phyloP scores from a whole-genome alignment of 2,888 invertebrate genomes.

The Hesperia comma region DNA sequence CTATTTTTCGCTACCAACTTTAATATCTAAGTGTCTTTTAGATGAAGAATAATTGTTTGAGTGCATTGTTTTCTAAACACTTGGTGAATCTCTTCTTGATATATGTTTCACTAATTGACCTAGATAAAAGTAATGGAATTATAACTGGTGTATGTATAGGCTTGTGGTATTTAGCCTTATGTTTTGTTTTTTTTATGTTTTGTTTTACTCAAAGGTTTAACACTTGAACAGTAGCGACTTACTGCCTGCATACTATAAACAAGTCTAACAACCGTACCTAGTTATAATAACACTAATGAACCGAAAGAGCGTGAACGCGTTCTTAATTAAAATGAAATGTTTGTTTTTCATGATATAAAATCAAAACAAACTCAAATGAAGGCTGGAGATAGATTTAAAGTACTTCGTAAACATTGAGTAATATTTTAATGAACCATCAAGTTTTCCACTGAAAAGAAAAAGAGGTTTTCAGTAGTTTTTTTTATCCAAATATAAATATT shows the following conservation, averaged over 20 bases:
- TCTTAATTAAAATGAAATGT: conserved; percentile 24
- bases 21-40: conserved; percentile 32
- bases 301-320: conserved; percentile 18
- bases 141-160: too few relatives aligned
- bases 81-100: neutral
- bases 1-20: conserved; percentile 25
- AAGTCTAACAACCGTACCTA: neutral
- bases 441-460: neutral
- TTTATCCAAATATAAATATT: neutral
- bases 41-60: conserved; percentile 19
- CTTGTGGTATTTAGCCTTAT: too few relatives aligned
- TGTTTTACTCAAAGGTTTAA: too few relatives aligned
- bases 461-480: neutral
- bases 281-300: conserved; percentile 9
- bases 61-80: conserved; percentile 18
- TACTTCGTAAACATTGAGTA: conserved; percentile 18
- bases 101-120: neutral
- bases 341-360: conserved; percentile 26
- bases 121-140: too few relatives aligned
- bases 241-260: neutral
- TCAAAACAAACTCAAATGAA: conserved; percentile 22
- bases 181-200: too few relatives aligned
- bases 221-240: neutral
- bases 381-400: conserved; percentile 18
- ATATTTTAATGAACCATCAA: conserved; percentile 17